Evolutionary conservation across 2,888 invertebrate species (phyloP).

Genomic region (Odiellus spinosus): DNA sequence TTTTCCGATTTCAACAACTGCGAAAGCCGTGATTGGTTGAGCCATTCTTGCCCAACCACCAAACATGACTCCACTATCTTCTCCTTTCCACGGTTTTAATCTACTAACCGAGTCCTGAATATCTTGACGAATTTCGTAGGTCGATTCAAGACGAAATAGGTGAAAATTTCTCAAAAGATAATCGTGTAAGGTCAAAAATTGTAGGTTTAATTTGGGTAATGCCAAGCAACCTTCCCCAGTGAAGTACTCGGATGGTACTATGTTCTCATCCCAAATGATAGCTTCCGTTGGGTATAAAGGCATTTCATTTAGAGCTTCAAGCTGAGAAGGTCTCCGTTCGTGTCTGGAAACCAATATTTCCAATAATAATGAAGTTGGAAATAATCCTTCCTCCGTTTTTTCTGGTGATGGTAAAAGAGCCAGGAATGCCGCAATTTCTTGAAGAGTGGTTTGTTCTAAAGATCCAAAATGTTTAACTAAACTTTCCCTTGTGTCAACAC

Average conservation of each 20-base stretch:
- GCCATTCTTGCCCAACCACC: slow-evolving; percentile 99
- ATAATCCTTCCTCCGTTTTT: slow-evolving; percentile 44
- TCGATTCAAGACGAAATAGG: slow-evolving; percentile 90
- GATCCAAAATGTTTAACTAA: slow-evolving; percentile 69
- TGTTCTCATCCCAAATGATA: slow-evolving; percentile 97
- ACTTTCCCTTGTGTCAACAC: slow-evolving; percentile 74
- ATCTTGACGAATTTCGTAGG: slow-evolving; percentile 96
- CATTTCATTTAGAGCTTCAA: slow-evolving; percentile 91
- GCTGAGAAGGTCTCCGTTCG: slow-evolving; percentile 73
- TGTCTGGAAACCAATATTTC: slow-evolving; percentile 56
- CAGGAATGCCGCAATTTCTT: slow-evolving; percentile 69
- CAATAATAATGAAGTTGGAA: slow-evolving; percentile 39
- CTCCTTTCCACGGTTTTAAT: slow-evolving; percentile 83
- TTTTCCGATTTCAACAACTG: slow-evolving; percentile 77
- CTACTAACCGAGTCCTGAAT: slow-evolving; percentile 92
- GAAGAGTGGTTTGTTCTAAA: slow-evolving; percentile 56
- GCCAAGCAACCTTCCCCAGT: slow-evolving; percentile 91
- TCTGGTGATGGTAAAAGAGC: slow-evolving; percentile 56
- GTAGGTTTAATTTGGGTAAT: slow-evolving; percentile 89
- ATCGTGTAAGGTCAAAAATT: slow-evolving; percentile 95
- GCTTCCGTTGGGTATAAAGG: slow-evolving; percentile 96
- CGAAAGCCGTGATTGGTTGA: slow-evolving; percentile 76
- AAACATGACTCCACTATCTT: slow-evolving; percentile 70
- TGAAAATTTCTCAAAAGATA: slow-evolving; percentile 94
- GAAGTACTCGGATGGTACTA: slow-evolving; percentile 94